A percentile compares a stretch with the other conserved stretches of the same genome.
Conservation (phyloP, 2,797 vertebrate genomes). For the Lepus oiostolus region DNA sequence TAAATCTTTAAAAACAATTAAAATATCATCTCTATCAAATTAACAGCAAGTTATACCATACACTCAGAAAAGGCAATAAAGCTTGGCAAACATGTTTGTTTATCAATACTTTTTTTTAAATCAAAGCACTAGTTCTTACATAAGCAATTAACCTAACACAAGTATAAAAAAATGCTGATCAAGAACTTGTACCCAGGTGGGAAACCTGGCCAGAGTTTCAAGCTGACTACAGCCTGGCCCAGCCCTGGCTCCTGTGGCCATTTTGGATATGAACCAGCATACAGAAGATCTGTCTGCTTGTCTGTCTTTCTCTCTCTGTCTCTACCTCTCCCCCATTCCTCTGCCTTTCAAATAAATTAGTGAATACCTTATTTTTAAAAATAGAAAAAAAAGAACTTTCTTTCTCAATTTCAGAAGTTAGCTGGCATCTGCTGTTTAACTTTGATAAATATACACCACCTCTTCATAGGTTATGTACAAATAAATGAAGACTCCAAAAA, state of each 20-base stretch:
- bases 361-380: no score
- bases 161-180: slow-evolving; percentile 49
- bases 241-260: no score
- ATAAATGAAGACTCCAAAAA: slow-evolving; percentile 65
- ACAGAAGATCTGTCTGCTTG: no score
- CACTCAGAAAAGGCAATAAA: slow-evolving; percentile 48
- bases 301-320: no score
- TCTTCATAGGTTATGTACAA: slow-evolving; percentile 40
- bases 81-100: background rate
- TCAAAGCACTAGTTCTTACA: slow-evolving; percentile 44
- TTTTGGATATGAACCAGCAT: no score
- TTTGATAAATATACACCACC: slow-evolving; percentile 46
- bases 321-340: no score
- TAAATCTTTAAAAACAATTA: background rate
- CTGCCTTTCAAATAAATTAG: no score
- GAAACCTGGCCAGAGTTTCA: no score
- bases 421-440: slow-evolving; percentile 60
- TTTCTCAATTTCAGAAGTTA: slow-evolving; percentile 58
- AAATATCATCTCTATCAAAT: background rate
- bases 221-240: no score
- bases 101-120: slow-evolving; percentile 18
- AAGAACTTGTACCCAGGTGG: slow-evolving; percentile 15
- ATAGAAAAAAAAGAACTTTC: background rate
- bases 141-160: slow-evolving; percentile 54
- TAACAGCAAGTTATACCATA: background rate